A percentile compares a stretch with the other conserved stretches of the same genome.
Evolutionary conservation across 2,888 invertebrate genomes (phyloP).

Genomic region (Caenorhabditis zanzibari): DNA sequence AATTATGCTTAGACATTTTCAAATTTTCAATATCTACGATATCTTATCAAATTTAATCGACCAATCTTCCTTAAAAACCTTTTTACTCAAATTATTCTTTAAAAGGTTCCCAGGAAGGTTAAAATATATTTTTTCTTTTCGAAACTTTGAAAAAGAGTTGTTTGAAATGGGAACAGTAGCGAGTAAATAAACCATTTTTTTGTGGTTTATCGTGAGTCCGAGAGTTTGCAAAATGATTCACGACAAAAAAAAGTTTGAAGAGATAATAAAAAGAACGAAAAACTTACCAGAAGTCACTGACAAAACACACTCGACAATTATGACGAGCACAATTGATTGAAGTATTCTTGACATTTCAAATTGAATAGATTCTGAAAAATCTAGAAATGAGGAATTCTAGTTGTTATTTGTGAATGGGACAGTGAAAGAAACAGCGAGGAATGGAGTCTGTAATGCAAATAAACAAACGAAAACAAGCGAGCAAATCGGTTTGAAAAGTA

Average conservation of each 20-base stretch:
- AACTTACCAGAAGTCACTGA: conserved; percentile 70
- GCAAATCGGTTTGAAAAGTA: not conserved
- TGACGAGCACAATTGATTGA: conserved; percentile 11
- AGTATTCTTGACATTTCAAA: conserved; percentile 21
- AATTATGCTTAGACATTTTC: no score
- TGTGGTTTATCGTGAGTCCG: conserved; percentile 1
- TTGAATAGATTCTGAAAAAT: conserved; percentile 67
- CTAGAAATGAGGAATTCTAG: conserved; percentile 29
- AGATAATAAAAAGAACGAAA: conserved; percentile 6
- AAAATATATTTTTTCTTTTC: not conserved
- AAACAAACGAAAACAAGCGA: conserved; percentile 17
- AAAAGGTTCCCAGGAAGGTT: not conserved
- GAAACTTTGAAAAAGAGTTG: not conserved
- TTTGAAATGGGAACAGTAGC: conserved; percentile 22
- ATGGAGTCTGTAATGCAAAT: conserved; percentile 3
- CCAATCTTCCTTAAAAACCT: no score
- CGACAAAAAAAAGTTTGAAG: not conserved
- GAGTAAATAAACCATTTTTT: conserved; percentile 26
- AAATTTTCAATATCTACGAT: not conserved
- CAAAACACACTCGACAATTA: conserved; percentile 57
- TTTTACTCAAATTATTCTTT: no score
- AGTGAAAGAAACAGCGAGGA: not conserved
- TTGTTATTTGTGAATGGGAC: not conserved
- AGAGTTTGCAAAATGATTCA: conserved; percentile 28
- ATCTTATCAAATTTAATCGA: no score